A percentile compares a stretch with the other conserved stretches of the same genome.
These are phyloP conservation scores for Andrena marginata DNA, from an alignment of 2,888 invertebrate species.

Conservation along the genomic window DNA sequence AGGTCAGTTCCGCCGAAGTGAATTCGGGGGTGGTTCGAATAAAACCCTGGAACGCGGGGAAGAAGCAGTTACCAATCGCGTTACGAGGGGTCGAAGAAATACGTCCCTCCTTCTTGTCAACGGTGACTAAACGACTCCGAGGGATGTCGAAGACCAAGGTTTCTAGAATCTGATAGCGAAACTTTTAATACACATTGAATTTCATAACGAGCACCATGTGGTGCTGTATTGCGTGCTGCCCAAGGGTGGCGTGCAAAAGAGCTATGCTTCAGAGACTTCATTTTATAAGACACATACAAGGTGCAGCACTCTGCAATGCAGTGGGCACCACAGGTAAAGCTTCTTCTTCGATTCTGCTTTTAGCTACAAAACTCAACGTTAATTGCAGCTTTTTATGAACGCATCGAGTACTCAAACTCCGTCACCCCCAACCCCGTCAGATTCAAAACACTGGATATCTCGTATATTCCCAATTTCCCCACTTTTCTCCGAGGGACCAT, in stretches of 20 bases:
- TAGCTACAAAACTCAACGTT: background rate
- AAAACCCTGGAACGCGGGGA: background rate
- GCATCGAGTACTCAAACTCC: too few species aligned
- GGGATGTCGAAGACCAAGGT: background rate
- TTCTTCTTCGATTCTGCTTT: background rate
- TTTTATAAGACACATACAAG: background rate
- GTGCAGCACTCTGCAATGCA: background rate
- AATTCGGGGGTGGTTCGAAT: background rate
- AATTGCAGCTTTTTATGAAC: too few species aligned
- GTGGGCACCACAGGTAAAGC: background rate
- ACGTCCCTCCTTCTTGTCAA: background rate
- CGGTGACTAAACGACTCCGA: background rate
- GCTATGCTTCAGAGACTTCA: background rate
- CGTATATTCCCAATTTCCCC: background rate
- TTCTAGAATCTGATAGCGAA: background rate
- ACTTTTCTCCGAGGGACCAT: background rate
- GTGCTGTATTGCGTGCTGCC: background rate
- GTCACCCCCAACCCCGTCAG: too few species aligned
- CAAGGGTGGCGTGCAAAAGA: background rate
- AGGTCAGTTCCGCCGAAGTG: conserved; percentile 53
- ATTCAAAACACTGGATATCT: background rate
- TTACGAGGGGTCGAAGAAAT: background rate
- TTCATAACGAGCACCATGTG: background rate
- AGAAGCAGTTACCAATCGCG: background rate
- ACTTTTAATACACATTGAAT: background rate